Evolutionary conservation across 1,140 invertebrate genomes (phyloP), one percentile per base, ranked within the genome.

Genomic region (Apis cerana): DNA sequence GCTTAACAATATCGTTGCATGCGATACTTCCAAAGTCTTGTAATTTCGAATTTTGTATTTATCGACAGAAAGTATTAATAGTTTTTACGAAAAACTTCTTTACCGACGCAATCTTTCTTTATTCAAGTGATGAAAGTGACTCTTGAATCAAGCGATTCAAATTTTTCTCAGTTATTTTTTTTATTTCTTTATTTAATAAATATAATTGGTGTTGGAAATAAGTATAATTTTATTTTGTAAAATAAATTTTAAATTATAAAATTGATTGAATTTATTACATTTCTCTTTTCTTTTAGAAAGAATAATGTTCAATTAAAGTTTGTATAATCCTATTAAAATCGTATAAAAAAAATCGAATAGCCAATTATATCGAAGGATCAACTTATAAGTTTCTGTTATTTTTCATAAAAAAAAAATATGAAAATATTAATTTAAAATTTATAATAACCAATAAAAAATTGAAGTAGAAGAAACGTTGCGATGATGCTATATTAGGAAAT

Each of bases 401-500:
- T 52, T 23, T 11, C 0, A 50, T 23, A 71, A 8, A 3, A 56
- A 1, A 13, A 23, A 21, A 43, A 33, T 3, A 43, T 43, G 33
- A 43, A 19, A 7, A 1, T 23, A 61, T 9, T 75, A 19, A 10
- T 4, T 76, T 33, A n/a, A 54, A 76, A 67, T 65, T 76, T n/a
- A 12, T 54, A 56, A 79, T 70, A 48, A 23, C 23, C 12, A 7
- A 19, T 5, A 61, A 79, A 71, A 79, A 52, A 61, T 13, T 58
- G 4, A 52, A 4, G 52, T 48, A 23, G 67, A 61, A 62, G 27
- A 27, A 72, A 4, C 56, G 56, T 33, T 48, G 77, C 69, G 48
- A 9, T 19, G 48, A 23, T 23, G 23, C 77, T 59, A 72, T 72
- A 80, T 80, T 80, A 72, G 77, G 77, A 72, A 80, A 27, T 62